Conservation (phyloP, 2,113 vertebrate genomes). For the Uria aalge region DNA sequence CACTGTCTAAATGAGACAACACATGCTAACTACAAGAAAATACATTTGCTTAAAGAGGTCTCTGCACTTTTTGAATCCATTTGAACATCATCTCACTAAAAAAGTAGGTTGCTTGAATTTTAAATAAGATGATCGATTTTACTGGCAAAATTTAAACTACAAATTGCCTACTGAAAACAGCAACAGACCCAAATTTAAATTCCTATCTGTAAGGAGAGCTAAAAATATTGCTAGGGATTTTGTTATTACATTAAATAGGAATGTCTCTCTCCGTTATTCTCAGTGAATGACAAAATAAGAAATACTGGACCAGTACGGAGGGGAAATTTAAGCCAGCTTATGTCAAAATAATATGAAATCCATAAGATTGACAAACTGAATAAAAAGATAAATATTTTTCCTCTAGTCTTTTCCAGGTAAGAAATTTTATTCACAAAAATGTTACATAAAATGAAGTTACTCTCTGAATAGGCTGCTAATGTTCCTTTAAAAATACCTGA, state of each 20-base stretch:
- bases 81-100: neutral
- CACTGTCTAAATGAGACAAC: neutral
- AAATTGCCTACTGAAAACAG: neutral
- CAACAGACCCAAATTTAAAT: neutral
- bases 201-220: neutral
- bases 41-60: neutral
- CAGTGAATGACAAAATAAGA: neutral
- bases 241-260: neutral
- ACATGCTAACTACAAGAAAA: neutral
- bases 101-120: neutral
- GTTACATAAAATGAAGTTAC: neutral
- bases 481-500: neutral
- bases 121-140: neutral
- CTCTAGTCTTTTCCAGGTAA: neutral
- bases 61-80: neutral
- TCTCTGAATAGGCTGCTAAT: neutral
- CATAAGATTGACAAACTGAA: neutral
- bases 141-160: neutral
- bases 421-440: neutral
- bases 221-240: neutral
- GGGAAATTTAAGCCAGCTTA: neutral
- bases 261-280: neutral
- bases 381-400: neutral
- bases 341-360: neutral
- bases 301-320: neutral